Evolutionary conservation across 1,140 invertebrate genomes (phyloP).

Genomic region (Caenorhabditis briggsae): DNA sequence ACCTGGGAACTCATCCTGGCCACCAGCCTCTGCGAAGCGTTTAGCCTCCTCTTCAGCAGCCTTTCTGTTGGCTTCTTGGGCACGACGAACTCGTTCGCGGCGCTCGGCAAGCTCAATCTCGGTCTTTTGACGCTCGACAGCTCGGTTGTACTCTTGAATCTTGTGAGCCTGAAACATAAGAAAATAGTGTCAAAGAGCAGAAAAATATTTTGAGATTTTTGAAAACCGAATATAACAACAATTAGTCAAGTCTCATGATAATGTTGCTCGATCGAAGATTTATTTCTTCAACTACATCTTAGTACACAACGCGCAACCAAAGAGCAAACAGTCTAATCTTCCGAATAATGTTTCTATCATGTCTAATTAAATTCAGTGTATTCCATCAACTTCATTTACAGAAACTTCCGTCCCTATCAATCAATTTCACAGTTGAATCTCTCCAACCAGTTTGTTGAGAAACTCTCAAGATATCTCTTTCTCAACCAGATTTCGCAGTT

Average conservation of each 20-base stretch:
- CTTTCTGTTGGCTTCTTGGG: constrained; percentile 78
- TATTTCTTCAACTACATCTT: too few relatives aligned
- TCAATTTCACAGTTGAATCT: too few relatives aligned
- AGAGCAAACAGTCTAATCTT: too few relatives aligned
- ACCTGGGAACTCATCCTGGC: neutral
- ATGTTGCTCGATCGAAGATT: too few relatives aligned
- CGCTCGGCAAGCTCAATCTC: constrained; percentile 78
- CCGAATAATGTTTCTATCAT: too few relatives aligned
- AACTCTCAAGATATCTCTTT: neutral
- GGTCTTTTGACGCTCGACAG: constrained; percentile 78
- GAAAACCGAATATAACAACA: too few relatives aligned
- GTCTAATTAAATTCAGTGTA: too few relatives aligned
- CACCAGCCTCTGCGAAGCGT: constrained; percentile 43
- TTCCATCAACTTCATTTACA: too few relatives aligned
- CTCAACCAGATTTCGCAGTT: constrained; percentile 1
- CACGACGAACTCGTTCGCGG: constrained; percentile 78
- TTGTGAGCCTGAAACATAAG: constrained; percentile 77
- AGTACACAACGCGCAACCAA: too few relatives aligned
- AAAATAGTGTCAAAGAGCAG: neutral
- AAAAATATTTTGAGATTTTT: neutral
- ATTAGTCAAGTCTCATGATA: too few relatives aligned
- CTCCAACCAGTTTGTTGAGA: neutral
- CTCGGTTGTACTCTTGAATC: constrained; percentile 79
- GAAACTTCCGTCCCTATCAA: too few relatives aligned
- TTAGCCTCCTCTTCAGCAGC: constrained; percentile 65